Conservation (phyloP, 1,140 invertebrate species). For the Armadillidium nasatum region DNA sequence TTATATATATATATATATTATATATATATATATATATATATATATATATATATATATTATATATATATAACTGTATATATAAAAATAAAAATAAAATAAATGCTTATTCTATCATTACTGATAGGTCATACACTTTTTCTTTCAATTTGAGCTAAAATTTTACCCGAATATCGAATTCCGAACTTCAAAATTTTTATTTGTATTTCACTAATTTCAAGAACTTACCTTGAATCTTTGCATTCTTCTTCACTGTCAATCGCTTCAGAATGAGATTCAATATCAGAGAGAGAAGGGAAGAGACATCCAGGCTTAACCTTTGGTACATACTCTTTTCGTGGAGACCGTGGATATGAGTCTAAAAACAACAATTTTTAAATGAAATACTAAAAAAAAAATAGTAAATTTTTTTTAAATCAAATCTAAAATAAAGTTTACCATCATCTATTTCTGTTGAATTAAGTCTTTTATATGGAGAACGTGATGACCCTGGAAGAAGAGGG, state of each 20-base stretch:
- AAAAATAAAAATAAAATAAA: no score
- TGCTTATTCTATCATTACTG: no score
- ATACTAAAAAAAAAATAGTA: not conserved
- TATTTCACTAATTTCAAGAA: no score
- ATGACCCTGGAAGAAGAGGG: not conserved
- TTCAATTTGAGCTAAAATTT: no score
- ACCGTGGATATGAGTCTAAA: conserved; percentile 10
- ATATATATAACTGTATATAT: no score
- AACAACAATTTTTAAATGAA: not conserved
- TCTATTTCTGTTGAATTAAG: conserved; percentile 28
- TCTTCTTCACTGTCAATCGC: conserved; percentile 34
- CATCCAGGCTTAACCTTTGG: conserved; percentile 41
- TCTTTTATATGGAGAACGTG: conserved; percentile 10
- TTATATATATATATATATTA: no score
- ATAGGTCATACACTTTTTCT: no score
- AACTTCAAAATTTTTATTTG: no score
- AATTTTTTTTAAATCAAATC: not conserved
- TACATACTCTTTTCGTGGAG: conserved; percentile 33
- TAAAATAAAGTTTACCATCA: not conserved
- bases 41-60: no score
- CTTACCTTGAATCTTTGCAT: conserved; percentile 32
- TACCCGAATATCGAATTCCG: no score
- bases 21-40: no score
- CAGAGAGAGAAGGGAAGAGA: conserved; percentile 40
- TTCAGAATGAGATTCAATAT: conserved; percentile 43